Evolutionary conservation across 2,888 invertebrate species (phyloP).

Genomic region (Phengaris alcon): DNA sequence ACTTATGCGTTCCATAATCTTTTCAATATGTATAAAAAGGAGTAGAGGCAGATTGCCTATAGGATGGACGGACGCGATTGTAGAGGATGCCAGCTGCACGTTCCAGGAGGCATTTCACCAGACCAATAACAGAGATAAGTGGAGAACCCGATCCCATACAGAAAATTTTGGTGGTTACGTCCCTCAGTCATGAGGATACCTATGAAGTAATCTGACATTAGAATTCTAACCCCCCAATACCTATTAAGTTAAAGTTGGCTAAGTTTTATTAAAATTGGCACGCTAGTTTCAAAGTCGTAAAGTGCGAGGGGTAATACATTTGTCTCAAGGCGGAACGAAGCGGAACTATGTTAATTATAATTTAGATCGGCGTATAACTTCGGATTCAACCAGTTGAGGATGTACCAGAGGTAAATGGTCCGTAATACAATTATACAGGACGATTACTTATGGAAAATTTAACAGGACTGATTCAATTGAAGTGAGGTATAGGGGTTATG

Average conservation of each 20-base stretch:
- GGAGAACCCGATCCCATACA: too few relatives aligned
- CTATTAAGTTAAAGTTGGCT: constrained; percentile 30
- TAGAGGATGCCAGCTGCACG: too few relatives aligned
- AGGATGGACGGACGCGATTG: too few relatives aligned
- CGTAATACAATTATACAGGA: constrained; percentile 10
- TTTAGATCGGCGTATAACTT: constrained; percentile 31
- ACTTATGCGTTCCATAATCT: too few relatives aligned
- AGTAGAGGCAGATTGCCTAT: too few relatives aligned
- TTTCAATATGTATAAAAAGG: too few relatives aligned
- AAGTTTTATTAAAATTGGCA: constrained; percentile 33
- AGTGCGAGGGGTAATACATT: constrained; percentile 32
- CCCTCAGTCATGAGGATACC: too few relatives aligned
- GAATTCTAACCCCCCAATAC: constrained; percentile 19
- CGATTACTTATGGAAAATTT: constrained; percentile 16
- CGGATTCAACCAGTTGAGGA: constrained; percentile 21
- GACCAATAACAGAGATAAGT: too few relatives aligned
- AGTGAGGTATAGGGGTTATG: background rate
- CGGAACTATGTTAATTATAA: constrained; percentile 32
- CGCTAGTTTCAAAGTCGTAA: constrained; percentile 34
- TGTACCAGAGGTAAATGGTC: constrained; percentile 13
- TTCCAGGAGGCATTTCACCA: too few relatives aligned
- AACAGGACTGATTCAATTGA: background rate
- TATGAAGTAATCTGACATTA: background rate
- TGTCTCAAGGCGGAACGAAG: constrained; percentile 30
- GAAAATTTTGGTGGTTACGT: too few relatives aligned